Evolutionary conservation across 2,888 invertebrate species (phyloP).

Genomic region (Clistopyga incitator): DNA sequence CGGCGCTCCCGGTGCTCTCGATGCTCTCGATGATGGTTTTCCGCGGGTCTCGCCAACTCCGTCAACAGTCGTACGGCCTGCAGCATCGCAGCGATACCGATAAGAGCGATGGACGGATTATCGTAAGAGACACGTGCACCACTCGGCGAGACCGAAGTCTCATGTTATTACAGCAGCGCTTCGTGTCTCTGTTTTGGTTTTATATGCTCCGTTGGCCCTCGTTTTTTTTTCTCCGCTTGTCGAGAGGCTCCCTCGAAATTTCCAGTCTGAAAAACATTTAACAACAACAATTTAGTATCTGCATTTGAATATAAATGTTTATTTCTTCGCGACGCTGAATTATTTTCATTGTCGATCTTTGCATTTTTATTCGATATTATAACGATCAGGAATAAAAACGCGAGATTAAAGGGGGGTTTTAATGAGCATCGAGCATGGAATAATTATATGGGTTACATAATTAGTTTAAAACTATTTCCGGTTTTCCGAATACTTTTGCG

Average conservation of each 20-base stretch:
- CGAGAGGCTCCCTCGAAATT: neutral
- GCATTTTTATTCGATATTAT: too few species aligned
- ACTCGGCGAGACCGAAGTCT: conserved; percentile 40
- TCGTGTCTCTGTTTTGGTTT: neutral
- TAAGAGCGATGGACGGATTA: conserved; percentile 54
- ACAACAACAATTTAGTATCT: neutral
- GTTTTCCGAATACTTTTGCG: too few species aligned
- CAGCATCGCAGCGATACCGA: conserved; percentile 71
- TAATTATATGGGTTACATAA: too few species aligned
- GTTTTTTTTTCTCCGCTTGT: neutral
- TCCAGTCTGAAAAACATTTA: neutral
- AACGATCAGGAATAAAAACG: too few species aligned
- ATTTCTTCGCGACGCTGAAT: too few species aligned
- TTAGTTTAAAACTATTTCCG: too few species aligned
- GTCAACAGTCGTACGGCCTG: conserved; percentile 78
- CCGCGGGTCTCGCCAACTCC: conserved; percentile 77
- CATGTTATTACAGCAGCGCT: conserved; percentile 53
- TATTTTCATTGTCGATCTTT: too few species aligned
- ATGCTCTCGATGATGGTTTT: conserved; percentile 62
- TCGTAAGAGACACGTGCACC: conserved; percentile 10
- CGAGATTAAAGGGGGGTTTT: too few species aligned
- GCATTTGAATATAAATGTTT: too few species aligned
- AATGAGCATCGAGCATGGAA: too few species aligned
- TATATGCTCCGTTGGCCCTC: neutral
- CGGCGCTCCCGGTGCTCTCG: conserved; percentile 26